Base-by-base conservation (phyloP, 2,888 invertebrate species). In the Stictocephala bisonia region DNA sequence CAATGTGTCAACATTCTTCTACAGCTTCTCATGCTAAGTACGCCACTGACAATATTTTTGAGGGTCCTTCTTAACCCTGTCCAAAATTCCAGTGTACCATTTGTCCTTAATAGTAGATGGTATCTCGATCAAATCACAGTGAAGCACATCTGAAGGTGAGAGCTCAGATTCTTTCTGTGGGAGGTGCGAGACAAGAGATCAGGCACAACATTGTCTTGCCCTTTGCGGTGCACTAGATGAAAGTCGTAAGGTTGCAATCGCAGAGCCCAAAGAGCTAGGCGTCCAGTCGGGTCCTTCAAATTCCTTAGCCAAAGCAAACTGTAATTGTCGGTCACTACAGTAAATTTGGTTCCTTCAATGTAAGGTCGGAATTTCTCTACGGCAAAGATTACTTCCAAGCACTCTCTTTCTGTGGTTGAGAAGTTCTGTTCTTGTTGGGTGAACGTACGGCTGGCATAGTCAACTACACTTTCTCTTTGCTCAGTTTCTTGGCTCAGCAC, bases 321-420 rank as follows among this genome's bases (percentile, higher is more conserved):
- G 15, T 69, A 40, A 24, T 69, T 51, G 20, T 69, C 69, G 6
- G 51, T 69, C 1, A 69, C 40, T 13, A 69, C 53, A 3, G 35
- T 44, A 20, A 69, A 41, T 72, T 77, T 22, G 56, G 41, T 20
- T 78, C 79, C 80, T 48, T 80, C 78, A 0, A 80, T 6, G 41
- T 80, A 80, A 0, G 74, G 72, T n/a, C 80, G 50, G 31, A 78
- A 79, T 35, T 77, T 77, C 4, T 72, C 72, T 1, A 80, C 73
- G 0, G 77, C 76, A 77, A 77, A 80, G 0, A 80, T 13, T 0
- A 80, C 77, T 0, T 79, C 79, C 40, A 60, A 20, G 40, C 60
- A 81, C 26, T 81, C 79, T 18, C 67, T 67, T 51, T 80, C 78
- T 0, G 80, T 79, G 6, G 76, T 75, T 0, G 76, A 67, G 31